Base-by-base conservation (phyloP, 2,888 invertebrate species). In the Oasisia sp. region DNA sequence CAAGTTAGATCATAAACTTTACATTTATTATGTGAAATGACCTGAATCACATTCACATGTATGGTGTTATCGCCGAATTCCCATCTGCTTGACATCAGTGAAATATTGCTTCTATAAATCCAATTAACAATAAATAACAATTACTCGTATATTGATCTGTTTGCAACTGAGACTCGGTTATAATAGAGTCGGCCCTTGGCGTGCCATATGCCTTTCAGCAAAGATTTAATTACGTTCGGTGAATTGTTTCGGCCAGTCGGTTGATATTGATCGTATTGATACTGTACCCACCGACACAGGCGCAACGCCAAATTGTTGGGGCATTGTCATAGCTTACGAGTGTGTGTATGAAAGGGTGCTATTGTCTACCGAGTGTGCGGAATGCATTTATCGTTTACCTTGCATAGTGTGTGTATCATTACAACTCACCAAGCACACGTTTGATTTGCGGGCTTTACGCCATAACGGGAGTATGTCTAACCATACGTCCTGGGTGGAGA, bases 141-240 rank as follows among this genome's bases (percentile, higher is more conserved):
- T 74, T 74, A 74, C 74, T 74, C 27, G n/a, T n/a, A n/a, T 74
- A 74, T 74, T 74, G 74, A 74, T 74, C n/a, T 74, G 74, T 74
- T 74, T 74, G 74, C 74, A 74, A 74, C 19, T 7, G 74, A 27
- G 27, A 74, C 3, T n/a, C 74, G 74, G 19, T n/a, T 74, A 19
- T 19, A 74, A 74, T 19, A 74, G n/a, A 74, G 19, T n/a, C 74
- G 27, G n/a, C 19, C 74, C 74, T 74, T n/a, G 2, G 19, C 74
- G 74, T 74, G 74, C 19, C 74, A 74, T 74, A 74, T 74, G 74
- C 74, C 27, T 74, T 74, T 74, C 74, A 74, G 27, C 74, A 74
- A 19, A 19, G 74, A 74, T 74, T 74, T 74, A 74, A 74, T 74
- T 74, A 74, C 74, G 74, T 74, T 74, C 74, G 74, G 9, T 50